Evolutionary conservation across 2,797 vertebrate genomes (phyloP), one percentile per base, ranked within the genome.

Genomic region (Capromys pilorides): DNA sequence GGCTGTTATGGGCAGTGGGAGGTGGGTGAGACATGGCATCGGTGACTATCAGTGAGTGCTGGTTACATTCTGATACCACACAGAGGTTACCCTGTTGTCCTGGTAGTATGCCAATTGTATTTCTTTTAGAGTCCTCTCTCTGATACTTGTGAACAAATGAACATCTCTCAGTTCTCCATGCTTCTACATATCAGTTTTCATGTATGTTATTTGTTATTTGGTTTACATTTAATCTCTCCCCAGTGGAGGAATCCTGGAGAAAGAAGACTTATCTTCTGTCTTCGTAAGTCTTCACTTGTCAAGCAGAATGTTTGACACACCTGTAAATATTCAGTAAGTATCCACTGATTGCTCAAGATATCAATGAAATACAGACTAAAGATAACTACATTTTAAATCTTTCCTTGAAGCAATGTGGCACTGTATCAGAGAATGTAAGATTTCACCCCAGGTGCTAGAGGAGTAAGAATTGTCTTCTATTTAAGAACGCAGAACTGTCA

Each of bases 201-300:
- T 69, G 7, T 14, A 39, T 78, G 26, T 82, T 49, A 31, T 41
- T 81, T 41, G 41, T 61, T 83, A 14, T 83, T 91, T 83, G 10
- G 19, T 83, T 91, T 78, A 39, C 39, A 91, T 61, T 78, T 67
- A 75, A 21, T 78, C n/a, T 95, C 21, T 66, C 78, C 41, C n/a
- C 31, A 61, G 21, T n/a, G 49, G 36, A 57, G 31, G 75, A 67
- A 10, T 78, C 28, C 22, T 77, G 51, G 6, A 26, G 69, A 83
- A 62, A 92, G 28, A 49, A 51, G 54, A 59, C 39, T 59, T 83
- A 54, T 78, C 4, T 61, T 61, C 75, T 54, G 39, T 54, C 66
- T 54, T 61, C 59, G 41, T 69, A 81, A 49, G 62, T 83, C 31
- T 39, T 26, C 62, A 77, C 77, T 21, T 82, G 59, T 24, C 41